Conservation (phyloP, 2,113 vertebrate genomes). For the Xenus cinereus region DNA sequence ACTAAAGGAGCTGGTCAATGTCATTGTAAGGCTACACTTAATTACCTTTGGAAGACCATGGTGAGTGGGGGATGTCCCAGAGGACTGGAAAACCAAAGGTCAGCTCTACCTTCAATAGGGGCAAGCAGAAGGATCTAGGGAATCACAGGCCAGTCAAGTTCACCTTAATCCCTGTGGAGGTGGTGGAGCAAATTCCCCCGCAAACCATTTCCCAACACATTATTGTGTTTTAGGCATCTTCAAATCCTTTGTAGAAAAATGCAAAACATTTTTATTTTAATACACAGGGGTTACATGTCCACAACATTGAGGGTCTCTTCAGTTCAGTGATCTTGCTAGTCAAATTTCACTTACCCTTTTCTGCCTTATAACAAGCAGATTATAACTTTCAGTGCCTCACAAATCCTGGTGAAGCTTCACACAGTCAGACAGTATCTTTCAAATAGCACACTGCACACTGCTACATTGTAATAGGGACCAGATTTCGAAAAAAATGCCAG, state of each 20-base stretch:
- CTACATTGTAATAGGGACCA: background rate
- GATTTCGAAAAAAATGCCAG: background rate
- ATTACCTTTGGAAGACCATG: background rate
- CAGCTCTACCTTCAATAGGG: background rate
- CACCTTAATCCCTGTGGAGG: background rate
- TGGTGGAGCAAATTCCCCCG: background rate
- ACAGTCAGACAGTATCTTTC: background rate
- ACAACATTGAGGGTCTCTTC: background rate
- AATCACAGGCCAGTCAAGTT: background rate
- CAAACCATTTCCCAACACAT: background rate
- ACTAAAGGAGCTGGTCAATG: background rate
- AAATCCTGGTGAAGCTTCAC: background rate
- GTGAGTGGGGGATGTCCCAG: background rate
- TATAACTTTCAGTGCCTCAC: background rate
- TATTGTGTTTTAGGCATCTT: background rate
- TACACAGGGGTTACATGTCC: background rate
- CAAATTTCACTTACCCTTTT: background rate
- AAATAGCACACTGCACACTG: background rate
- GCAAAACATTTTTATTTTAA: background rate
- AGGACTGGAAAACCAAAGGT: background rate
- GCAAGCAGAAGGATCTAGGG: background rate
- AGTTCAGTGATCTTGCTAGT: background rate
- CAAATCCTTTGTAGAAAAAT: background rate
- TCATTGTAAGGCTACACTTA: background rate
- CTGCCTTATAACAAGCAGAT: background rate